Percentiles rank a stretch among this genome's conserved stretches.
phyloP scores from a whole-genome alignment of 2,113 vertebrate genomes.

The Enhydra lutris region DNA sequence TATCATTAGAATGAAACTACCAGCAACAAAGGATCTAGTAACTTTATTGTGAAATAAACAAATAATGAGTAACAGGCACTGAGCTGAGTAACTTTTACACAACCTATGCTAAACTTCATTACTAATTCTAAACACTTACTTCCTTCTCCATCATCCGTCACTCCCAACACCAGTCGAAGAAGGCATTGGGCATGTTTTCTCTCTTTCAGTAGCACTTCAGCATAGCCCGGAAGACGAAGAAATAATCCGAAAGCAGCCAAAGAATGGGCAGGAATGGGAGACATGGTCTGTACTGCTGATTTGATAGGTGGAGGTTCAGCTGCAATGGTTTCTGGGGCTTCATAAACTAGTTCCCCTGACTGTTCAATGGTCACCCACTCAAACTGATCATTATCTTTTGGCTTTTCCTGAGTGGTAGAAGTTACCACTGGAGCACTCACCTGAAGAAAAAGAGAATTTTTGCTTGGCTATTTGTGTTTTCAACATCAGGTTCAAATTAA shows the following conservation, averaged over 20 bases:
- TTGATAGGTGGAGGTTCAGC: constrained; percentile 95
- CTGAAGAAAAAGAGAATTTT: constrained; percentile 77
- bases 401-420: constrained; percentile 94
- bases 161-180: constrained; percentile 96
- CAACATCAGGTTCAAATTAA: neutral
- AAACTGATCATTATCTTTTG: constrained; percentile 98
- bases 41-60: neutral
- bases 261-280: constrained; percentile 97
- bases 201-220: constrained; percentile 98
- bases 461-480: neutral
- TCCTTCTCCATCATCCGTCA: constrained; percentile 98
- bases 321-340: constrained; percentile 95
- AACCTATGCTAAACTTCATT: neutral
- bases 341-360: constrained; percentile 96
- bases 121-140: constrained; percentile 87
- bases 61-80: neutral
- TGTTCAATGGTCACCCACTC: constrained; percentile 99
- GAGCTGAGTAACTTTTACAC: neutral
- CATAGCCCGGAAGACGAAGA: constrained; percentile 96
- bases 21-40: neutral
- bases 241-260: constrained; percentile 98
- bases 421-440: constrained; percentile 96
- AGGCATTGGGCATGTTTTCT: constrained; percentile 98
- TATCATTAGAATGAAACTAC: neutral
- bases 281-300: constrained; percentile 96